These are phyloP conservation scores for Hydrolagus colliei DNA, from an alignment of 2,797 vertebrate genomes.

Conservation along the genomic window DNA sequence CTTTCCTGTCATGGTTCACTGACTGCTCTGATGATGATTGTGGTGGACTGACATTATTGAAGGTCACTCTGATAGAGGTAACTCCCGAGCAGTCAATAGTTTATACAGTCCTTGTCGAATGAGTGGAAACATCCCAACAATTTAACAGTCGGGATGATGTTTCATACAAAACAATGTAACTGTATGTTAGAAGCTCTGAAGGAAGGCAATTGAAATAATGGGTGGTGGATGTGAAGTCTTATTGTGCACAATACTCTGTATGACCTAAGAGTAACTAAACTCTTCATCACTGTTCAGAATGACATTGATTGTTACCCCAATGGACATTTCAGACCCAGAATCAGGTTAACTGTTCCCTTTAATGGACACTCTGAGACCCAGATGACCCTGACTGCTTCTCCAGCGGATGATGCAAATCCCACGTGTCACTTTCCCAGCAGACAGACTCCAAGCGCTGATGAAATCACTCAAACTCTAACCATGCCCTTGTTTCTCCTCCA, in stretches of 20 bases:
- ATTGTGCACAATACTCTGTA: background rate
- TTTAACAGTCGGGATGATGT: background rate
- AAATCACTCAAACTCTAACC: background rate
- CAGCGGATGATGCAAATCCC: background rate
- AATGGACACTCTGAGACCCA: background rate
- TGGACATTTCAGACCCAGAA: too few species aligned
- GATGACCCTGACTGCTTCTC: background rate
- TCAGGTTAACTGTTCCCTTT: too few species aligned
- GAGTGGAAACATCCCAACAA: background rate
- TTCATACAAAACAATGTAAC: background rate
- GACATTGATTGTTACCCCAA: background rate
- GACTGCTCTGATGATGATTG: conserved; percentile 11
- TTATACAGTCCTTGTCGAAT: background rate
- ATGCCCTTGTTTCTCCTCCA: background rate
- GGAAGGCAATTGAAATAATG: background rate
- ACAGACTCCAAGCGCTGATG: background rate
- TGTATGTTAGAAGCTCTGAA: background rate
- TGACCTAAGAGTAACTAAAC: background rate
- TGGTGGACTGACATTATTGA: background rate
- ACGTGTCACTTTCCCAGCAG: too few species aligned
- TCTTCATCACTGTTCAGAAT: background rate
- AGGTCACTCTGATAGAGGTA: background rate
- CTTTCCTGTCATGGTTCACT: background rate
- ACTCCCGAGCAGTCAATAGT: background rate
- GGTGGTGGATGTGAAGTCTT: background rate